Percentiles rank a stretch among this genome's conserved stretches.
These are phyloP conservation scores for Muscicapa comitata DNA, from an alignment of 2,797 vertebrate species.

Conservation along the genomic window DNA sequence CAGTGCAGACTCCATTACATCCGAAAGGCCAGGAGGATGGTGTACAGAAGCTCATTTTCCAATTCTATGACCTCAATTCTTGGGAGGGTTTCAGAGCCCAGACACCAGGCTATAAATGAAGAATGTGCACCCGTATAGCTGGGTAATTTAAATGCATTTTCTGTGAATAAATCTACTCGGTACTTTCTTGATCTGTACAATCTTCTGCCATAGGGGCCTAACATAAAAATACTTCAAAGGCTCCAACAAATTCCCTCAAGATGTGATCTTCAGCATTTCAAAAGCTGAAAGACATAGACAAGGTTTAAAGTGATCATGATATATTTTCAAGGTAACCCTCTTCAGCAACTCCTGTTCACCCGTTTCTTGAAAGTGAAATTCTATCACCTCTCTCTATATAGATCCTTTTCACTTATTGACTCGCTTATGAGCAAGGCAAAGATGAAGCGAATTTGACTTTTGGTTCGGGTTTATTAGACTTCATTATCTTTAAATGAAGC, in stretches of 20 bases:
- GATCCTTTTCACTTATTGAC: constrained; percentile 10
- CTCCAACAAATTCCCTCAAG: constrained; percentile 68
- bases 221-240: constrained; percentile 68
- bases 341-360: constrained; percentile 13
- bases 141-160: constrained; percentile 67
- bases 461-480: not conserved
- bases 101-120: constrained; percentile 59
- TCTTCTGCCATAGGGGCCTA: constrained; percentile 62
- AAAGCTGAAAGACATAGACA: constrained; percentile 62
- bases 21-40: constrained; percentile 37
- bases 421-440: not conserved
- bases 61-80: constrained; percentile 50
- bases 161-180: constrained; percentile 66
- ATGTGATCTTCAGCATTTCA: constrained; percentile 68
- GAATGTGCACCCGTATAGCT: constrained; percentile 46
- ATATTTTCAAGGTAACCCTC: constrained; percentile 56
- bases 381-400: not conserved
- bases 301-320: constrained; percentile 62
- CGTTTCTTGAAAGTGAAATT: constrained; percentile 34
- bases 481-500: constrained; percentile 45
- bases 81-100: constrained; percentile 57
- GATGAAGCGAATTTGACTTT: not conserved
- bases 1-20: not conserved
- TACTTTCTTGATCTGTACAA: constrained; percentile 62
- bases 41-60: constrained; percentile 58